Evolutionary conservation across 2,888 invertebrate species (phyloP).

Genomic region (Pristionchus japonicus): DNA sequence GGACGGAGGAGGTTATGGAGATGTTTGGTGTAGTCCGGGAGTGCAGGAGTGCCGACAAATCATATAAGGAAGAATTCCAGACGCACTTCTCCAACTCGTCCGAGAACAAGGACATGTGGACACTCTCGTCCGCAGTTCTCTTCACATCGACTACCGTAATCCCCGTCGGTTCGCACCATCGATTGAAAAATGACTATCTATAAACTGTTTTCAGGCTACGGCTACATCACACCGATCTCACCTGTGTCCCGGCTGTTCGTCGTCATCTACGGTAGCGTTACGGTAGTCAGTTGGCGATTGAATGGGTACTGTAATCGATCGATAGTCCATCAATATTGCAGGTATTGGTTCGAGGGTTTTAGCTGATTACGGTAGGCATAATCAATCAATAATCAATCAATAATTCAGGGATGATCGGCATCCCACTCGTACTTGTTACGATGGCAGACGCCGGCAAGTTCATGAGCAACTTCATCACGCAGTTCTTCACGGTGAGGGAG

Average conservation of each 20-base stretch:
- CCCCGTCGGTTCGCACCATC: conserved; percentile 58
- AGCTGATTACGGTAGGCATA: neutral
- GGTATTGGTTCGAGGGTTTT: neutral
- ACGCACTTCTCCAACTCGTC: conserved; percentile 42
- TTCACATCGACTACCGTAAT: conserved; percentile 66
- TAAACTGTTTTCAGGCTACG: conserved; percentile 55
- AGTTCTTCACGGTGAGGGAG: conserved; percentile 55
- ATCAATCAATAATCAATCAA: neutral
- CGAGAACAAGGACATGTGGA: conserved; percentile 58
- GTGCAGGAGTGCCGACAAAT: too few relatives aligned
- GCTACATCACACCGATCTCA: conserved; percentile 58
- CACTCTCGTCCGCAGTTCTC: conserved; percentile 57
- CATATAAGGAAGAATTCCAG: too few relatives aligned
- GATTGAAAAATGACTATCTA: neutral
- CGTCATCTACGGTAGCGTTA: conserved; percentile 53
- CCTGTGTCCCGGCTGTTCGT: conserved; percentile 52
- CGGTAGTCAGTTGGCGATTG: too few relatives aligned
- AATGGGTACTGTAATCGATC: neutral
- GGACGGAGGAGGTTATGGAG: too few relatives aligned
- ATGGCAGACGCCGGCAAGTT: conserved; percentile 67
- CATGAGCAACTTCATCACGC: conserved; percentile 55
- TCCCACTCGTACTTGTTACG: conserved; percentile 61
- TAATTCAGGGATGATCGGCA: conserved; percentile 53
- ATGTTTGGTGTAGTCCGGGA: too few relatives aligned
- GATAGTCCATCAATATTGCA: neutral